phyloP scores from a whole-genome alignment of 2,113 vertebrate species.

The Albula goreensis region DNA sequence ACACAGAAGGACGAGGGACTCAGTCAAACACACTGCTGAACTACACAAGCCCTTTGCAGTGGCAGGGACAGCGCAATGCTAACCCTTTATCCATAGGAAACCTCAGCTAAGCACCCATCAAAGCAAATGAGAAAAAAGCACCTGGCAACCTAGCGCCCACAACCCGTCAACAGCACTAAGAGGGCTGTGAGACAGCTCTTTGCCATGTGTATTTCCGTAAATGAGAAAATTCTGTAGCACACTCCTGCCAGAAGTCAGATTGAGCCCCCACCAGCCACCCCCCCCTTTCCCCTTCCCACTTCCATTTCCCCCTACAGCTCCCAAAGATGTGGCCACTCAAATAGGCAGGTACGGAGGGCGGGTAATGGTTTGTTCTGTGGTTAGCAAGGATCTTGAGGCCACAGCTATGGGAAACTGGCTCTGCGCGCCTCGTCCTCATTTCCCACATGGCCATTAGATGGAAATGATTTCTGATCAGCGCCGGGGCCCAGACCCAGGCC shows the following conservation, averaged over 20 bases:
- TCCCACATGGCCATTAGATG: slow-evolving; percentile 46
- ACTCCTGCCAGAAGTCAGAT: background rate
- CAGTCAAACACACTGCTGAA: background rate
- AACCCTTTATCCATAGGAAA: background rate
- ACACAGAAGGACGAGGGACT: background rate
- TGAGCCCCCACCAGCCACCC: background rate
- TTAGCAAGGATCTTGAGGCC: slow-evolving; percentile 30
- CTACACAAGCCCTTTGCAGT: background rate
- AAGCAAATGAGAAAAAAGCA: background rate
- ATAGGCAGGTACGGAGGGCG: slow-evolving; percentile 24
- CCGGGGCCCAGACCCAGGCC: slow-evolving; percentile 29
- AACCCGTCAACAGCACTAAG: background rate
- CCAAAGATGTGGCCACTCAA: slow-evolving; percentile 10
- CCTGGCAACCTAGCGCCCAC: too few species aligned
- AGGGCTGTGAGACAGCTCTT: background rate
- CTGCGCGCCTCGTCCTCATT: slow-evolving; percentile 32
- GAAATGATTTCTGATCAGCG: slow-evolving; percentile 63
- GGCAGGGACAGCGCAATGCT: background rate
- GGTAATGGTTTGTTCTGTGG: slow-evolving; percentile 50
- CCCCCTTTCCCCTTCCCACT: background rate
- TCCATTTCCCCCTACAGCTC: background rate
- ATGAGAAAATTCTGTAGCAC: background rate
- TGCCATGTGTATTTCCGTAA: background rate
- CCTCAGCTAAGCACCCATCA: slow-evolving; percentile 16
- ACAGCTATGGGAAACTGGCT: slow-evolving; percentile 20